These are phyloP conservation scores for Trachurus trachurus DNA, from an alignment of 2,797 vertebrate genomes.

Conservation along the genomic window DNA sequence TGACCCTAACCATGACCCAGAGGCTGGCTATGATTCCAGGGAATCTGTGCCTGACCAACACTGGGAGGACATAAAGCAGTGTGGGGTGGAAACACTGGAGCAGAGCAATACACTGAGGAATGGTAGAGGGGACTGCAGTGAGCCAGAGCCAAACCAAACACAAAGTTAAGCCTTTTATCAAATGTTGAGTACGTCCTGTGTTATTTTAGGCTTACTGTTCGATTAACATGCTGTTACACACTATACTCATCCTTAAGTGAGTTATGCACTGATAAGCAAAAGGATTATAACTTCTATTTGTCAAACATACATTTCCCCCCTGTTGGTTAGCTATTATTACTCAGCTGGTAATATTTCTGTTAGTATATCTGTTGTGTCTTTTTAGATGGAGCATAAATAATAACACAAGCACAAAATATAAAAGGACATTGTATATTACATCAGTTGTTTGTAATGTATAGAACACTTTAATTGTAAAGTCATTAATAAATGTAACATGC, in stretches of 20 bases:
- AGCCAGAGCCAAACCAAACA: constrained; percentile 16
- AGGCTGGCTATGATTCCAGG: constrained; percentile 21
- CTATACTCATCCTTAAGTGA: not conserved
- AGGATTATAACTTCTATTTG: constrained; percentile 5
- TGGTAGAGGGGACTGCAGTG: constrained; percentile 13
- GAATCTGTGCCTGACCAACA: constrained; percentile 4
- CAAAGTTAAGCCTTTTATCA: constrained; percentile 26
- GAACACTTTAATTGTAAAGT: not conserved
- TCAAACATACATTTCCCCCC: not conserved
- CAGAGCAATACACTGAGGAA: constrained; percentile 1
- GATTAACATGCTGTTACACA: constrained; percentile 5
- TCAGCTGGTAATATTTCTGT: not conserved
- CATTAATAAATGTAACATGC: constrained; percentile 10
- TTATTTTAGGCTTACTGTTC: constrained; percentile 15
- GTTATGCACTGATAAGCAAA: not conserved
- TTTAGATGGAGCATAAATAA: constrained; percentile 6
- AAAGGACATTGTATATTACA: not conserved
- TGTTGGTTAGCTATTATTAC: not conserved
- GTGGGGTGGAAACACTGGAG: not conserved
- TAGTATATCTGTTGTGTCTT: not conserved
- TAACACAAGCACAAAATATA: not conserved
- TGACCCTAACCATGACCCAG: constrained; percentile 14
- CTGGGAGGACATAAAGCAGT: constrained; percentile 6
- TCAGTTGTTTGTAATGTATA: constrained; percentile 8
- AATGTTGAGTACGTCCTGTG: not conserved